phyloP scores from a whole-genome alignment of 1,140 invertebrate species.

The Solenopsis fugax region DNA sequence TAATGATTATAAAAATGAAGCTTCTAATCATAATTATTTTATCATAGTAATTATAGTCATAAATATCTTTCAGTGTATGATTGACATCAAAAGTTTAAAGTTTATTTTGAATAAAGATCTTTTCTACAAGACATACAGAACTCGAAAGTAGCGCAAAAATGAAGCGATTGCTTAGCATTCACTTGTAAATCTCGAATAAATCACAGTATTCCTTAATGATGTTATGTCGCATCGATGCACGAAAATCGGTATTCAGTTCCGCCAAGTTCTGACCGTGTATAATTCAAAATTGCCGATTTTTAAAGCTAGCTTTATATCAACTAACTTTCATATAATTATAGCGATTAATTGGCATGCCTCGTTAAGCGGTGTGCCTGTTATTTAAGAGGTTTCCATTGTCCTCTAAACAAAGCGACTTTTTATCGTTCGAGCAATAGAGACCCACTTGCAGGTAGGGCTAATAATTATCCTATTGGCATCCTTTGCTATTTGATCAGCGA shows the following conservation, averaged over 20 bases:
- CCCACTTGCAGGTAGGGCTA: background rate
- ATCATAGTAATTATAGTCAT: too few relatives aligned
- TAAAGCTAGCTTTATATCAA: slow-evolving; percentile 6
- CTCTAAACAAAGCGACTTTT: slow-evolving; percentile 44
- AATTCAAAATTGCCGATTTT: slow-evolving; percentile 43
- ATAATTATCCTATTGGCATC: slow-evolving; percentile 41
- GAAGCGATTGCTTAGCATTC: background rate
- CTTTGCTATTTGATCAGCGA: slow-evolving; percentile 2
- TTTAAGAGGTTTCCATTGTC: slow-evolving; percentile 38
- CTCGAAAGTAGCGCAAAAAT: slow-evolving; percentile 13
- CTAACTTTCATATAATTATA: slow-evolving; percentile 21
- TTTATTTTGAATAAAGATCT: background rate
- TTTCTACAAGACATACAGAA: background rate
- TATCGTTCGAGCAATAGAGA: slow-evolving; percentile 7
- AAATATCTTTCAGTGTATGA: background rate
- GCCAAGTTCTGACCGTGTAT: background rate
- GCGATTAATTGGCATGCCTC: slow-evolving; percentile 33
- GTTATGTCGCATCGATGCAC: background rate
- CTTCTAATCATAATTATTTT: too few relatives aligned
- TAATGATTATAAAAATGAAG: too few relatives aligned
- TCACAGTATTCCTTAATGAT: slow-evolving; percentile 15
- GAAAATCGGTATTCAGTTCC: slow-evolving; percentile 35
- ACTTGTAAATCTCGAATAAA: background rate
- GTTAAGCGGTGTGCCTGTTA: slow-evolving; percentile 37
- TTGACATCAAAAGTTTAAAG: background rate